Conservation (phyloP, 30 jellyfish, hydroid and myxozoan genomes). For the Aurelia aurita complex sp. Pacific region DNA sequence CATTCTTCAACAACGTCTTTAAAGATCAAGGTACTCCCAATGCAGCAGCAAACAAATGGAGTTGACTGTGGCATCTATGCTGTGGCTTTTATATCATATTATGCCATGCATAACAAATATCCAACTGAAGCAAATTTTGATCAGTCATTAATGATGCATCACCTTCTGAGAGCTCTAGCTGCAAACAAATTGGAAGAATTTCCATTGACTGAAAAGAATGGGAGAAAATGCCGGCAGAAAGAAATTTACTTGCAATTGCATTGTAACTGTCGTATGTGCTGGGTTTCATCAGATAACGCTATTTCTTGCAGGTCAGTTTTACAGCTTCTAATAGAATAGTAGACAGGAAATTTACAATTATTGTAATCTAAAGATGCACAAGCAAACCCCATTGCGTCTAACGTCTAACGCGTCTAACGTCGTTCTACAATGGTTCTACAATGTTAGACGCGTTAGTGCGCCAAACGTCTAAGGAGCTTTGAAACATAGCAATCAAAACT, state of each 20-base stretch:
- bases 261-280: background rate
- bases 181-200: conserved; percentile 1
- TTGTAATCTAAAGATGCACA: too few relatives aligned
- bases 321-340: too few relatives aligned
- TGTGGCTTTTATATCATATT: conserved; percentile 9
- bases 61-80: conserved; percentile 42
- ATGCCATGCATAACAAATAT: background rate
- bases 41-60: conserved; percentile 24
- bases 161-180: conserved; percentile 1
- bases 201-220: conserved; percentile 2
- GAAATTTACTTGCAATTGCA: background rate
- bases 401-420: too few relatives aligned
- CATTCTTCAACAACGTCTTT: too few relatives aligned
- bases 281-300: background rate
- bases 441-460: too few relatives aligned
- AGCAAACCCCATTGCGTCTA: too few relatives aligned
- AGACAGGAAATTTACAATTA: too few relatives aligned
- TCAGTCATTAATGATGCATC: conserved; percentile 13
- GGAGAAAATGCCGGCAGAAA: background rate
- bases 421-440: too few relatives aligned
- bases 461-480: too few relatives aligned
- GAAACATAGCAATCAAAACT: too few relatives aligned
- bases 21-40: background rate
- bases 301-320: too few relatives aligned
- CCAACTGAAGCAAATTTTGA: conserved; percentile 13